These are phyloP conservation scores for Nasonovia ribisnigri DNA, from an alignment of 2,888 invertebrate species.

Conservation along the genomic window DNA sequence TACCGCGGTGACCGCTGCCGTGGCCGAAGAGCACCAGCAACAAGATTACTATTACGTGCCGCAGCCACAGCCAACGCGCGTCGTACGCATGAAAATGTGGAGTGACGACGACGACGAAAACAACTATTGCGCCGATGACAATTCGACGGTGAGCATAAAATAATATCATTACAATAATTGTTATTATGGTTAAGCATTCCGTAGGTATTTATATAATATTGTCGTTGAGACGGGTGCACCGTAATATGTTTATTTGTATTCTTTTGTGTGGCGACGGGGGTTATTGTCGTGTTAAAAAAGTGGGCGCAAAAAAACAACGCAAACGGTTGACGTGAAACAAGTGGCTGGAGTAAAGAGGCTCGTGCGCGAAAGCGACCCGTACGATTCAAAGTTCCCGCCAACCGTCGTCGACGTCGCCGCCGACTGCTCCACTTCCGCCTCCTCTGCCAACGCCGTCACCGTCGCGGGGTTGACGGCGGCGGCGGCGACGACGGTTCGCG, in stretches of 20 bases:
- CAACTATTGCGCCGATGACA: slow-evolving; percentile 42
- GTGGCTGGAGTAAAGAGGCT: neutral
- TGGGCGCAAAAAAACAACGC: neutral
- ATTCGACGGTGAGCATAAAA: slow-evolving; percentile 45
- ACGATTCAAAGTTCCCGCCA: slow-evolving; percentile 60
- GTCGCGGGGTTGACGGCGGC: neutral
- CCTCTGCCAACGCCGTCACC: neutral
- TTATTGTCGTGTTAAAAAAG: neutral
- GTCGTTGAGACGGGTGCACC: neutral
- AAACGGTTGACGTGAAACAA: neutral
- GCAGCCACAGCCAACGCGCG: slow-evolving; percentile 44
- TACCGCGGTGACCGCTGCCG: slow-evolving; percentile 21
- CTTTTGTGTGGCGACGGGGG: neutral
- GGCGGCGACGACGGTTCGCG: slow-evolving; percentile 15
- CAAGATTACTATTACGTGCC: slow-evolving; percentile 52
- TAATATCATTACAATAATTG: neutral
- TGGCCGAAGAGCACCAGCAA: slow-evolving; percentile 46
- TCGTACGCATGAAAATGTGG: slow-evolving; percentile 63
- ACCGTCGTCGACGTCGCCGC: slow-evolving; percentile 34
- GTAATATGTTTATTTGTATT: neutral
- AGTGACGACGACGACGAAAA: slow-evolving; percentile 58
- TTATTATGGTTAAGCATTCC: no score
- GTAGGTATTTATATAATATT: no score
- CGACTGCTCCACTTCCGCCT: slow-evolving; percentile 11
- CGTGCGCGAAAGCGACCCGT: neutral